Evolutionary conservation across 2,888 invertebrate genomes (phyloP).

Genomic region (Unio pictorum): DNA sequence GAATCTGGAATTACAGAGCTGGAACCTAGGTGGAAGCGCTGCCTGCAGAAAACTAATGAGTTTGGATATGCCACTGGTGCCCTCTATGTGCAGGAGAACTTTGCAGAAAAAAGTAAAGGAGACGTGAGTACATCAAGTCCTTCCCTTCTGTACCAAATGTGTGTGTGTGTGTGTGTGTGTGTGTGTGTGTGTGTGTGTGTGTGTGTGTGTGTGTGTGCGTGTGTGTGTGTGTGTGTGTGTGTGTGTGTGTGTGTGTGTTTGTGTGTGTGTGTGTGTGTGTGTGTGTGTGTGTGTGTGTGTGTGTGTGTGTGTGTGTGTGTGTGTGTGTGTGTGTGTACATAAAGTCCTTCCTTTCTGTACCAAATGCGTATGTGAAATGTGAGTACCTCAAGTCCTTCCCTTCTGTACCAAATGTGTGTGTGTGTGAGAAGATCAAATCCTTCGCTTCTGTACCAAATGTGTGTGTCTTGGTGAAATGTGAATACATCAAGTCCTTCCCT

Average conservation of each 20-base stretch:
- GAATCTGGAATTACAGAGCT: constrained; percentile 41
- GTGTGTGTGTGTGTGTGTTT: constrained; percentile 31
- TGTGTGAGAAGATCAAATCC: too few species aligned
- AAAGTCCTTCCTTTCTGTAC: not conserved
- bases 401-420: not conserved
- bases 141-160: not conserved
- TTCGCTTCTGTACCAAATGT: too few species aligned
- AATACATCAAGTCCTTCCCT: constrained; percentile 1
- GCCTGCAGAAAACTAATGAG: constrained; percentile 39
- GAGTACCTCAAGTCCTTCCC: constrained; percentile 7
- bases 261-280: constrained; percentile 20
- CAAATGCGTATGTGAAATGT: constrained; percentile 34
- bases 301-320: not conserved
- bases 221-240: constrained; percentile 19
- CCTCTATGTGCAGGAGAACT: constrained; percentile 55
- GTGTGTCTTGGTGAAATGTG: constrained; percentile 33
- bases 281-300: not conserved
- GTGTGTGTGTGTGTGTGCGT: constrained; percentile 27
- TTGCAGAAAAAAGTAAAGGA: constrained; percentile 45
- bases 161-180: not conserved
- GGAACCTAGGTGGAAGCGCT: constrained; percentile 50
- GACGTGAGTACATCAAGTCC: constrained; percentile 36
- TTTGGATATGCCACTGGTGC: constrained; percentile 58
- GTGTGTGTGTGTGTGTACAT: constrained; percentile 18
- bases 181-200: constrained; percentile 20